Conservation (phyloP, 2,113 vertebrate species). For the Psilopsiagon aurifrons region DNA sequence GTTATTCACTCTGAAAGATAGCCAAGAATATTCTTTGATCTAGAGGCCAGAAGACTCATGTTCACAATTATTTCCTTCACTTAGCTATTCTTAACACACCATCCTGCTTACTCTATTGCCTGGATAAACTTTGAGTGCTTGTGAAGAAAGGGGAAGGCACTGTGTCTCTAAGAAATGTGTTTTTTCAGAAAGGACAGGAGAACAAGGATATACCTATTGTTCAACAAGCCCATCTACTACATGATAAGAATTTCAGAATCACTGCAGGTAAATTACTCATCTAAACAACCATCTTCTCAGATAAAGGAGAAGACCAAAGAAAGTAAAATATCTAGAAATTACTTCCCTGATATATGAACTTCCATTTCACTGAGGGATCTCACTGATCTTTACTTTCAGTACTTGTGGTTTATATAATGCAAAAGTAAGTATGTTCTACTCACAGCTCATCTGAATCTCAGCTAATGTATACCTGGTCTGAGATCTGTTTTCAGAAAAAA, state of each 20-base stretch:
- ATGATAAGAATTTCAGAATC: neutral
- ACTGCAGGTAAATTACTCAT: neutral
- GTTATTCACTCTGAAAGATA: neutral
- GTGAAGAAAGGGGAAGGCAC: neutral
- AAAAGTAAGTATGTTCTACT: neutral
- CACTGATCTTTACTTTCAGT: neutral
- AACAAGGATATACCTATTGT: neutral
- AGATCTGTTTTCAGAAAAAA: neutral
- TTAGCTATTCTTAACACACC: neutral
- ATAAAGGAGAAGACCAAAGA: neutral
- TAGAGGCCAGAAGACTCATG: neutral
- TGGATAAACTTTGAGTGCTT: neutral
- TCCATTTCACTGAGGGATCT: neutral
- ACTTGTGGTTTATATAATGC: neutral
- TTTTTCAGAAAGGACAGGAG: neutral
- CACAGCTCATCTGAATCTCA: neutral
- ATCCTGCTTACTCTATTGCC: neutral
- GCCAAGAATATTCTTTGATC: constrained; percentile 13
- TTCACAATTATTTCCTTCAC: neutral
- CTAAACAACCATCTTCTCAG: neutral
- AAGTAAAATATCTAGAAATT: neutral
- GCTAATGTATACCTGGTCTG: neutral
- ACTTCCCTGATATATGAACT: neutral
- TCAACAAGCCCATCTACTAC: neutral
- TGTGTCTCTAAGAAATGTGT: neutral